Evolutionary conservation across 2,888 invertebrate species (phyloP), one percentile per base, ranked within the genome.

Genomic region (Chloromyia formosa): DNA sequence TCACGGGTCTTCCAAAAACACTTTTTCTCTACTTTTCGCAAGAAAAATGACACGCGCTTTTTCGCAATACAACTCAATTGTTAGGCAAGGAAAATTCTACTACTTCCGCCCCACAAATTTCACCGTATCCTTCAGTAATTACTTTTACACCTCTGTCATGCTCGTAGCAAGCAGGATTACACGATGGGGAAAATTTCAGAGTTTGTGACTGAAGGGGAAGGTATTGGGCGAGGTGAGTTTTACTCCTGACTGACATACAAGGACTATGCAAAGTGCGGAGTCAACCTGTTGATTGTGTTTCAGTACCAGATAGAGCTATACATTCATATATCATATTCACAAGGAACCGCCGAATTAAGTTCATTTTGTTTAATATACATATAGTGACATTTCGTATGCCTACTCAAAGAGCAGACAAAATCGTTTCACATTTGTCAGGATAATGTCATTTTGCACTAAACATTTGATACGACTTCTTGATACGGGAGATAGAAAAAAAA

Each of bases 121-220:
- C 66, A 49, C 20, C n/a, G 22, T 22, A 45, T 71, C 40, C 58
- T 69, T 40, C 35, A 42, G 56, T 56, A 56, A 56, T 56, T 71
- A 16, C 35, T 40, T 54, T 71, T 71, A 71, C 71, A 71, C 71
- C 71, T 56, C 71, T 1, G 69, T 56, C 58, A 71, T 71, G 56
- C 66, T 66, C 66, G 1, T 10, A 45, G 23, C 58, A 40, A 60
- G 27, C 53, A 58, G 71, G 22, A 45, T 66, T 71, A 56, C 54
- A 69, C 54, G 35, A n/a, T 56, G 71, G 58, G 58, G 56, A 71
- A 69, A 18, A 27, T 14, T 49, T 49, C 4, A 12, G 16, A 2
- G 49, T 49, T 35, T 35, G 27, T 16, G n/a, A 71, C 18, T 40
- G 35, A 35, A 2, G 71, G 71, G 56, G 71, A 23, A 69, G 12